These are phyloP conservation scores for Trachymyrmex septentrionalis DNA, from an alignment of 1,140 invertebrate species.

Conservation along the genomic window DNA sequence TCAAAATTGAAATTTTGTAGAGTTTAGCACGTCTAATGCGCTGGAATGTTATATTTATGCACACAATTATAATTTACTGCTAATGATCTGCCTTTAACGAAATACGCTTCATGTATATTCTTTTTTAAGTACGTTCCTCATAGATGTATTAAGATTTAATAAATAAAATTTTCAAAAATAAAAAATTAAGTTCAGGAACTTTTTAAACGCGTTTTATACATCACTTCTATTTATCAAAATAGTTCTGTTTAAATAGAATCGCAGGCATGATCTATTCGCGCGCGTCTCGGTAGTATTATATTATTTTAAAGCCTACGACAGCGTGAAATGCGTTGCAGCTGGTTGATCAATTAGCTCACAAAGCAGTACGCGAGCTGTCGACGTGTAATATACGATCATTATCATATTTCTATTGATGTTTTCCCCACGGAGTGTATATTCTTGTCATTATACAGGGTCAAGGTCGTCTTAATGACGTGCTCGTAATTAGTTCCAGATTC, in stretches of 20 bases:
- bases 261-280: not conserved
- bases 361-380: slow-evolving; percentile 7
- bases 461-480: not conserved
- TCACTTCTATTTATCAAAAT: not conserved
- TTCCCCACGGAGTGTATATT: slow-evolving; percentile 21
- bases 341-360: slow-evolving; percentile 16
- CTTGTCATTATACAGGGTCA: slow-evolving; percentile 32
- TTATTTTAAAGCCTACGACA: slow-evolving; percentile 30
- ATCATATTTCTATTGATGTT: slow-evolving; percentile 47
- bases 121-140: not conserved
- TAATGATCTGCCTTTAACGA: not conserved
- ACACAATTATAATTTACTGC: not conserved
- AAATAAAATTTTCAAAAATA: not conserved
- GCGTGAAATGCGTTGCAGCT: slow-evolving; percentile 9
- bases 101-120: not conserved
- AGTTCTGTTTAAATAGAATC: slow-evolving; percentile 12
- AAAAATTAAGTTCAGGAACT: not conserved
- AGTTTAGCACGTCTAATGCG: not conserved
- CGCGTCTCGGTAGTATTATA: not conserved
- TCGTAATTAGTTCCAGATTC: slow-evolving; percentile 38
- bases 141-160: not conserved
- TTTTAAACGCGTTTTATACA: not conserved
- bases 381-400: slow-evolving; percentile 43
- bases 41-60: slow-evolving; percentile 20
- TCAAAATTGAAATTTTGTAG: slow-evolving; percentile 16